Evolutionary conservation across 2,797 vertebrate species (phyloP).

Genomic region (Tauraco hartlaubi): DNA sequence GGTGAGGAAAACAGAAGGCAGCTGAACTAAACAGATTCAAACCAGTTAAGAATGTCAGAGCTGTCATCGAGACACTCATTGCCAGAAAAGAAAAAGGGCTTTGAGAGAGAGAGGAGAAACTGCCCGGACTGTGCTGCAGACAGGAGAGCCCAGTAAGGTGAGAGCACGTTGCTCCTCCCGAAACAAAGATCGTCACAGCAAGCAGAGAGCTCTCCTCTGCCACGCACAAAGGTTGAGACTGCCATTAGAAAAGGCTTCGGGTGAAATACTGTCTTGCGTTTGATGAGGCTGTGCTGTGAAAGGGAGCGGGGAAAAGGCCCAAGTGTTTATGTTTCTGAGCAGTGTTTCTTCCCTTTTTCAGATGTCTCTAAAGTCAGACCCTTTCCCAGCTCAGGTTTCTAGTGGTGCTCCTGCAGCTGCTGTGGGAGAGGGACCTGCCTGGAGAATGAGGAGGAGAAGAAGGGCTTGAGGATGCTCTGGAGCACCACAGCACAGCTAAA

Average conservation of each 20-base stretch:
- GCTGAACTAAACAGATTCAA: background rate
- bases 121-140: background rate
- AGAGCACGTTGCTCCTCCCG: accelerated
- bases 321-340: background rate
- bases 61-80: background rate
- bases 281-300: background rate
- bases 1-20: background rate
- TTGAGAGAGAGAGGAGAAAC: background rate
- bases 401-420: background rate
- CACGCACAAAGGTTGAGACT: background rate
- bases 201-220: background rate
- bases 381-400: background rate
- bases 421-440: background rate
- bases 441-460: background rate
- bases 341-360: background rate
- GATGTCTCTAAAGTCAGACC: background rate
- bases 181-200: background rate
- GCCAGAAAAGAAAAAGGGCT: background rate
- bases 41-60: background rate
- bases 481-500: background rate
- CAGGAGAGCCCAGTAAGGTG: background rate
- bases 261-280: background rate
- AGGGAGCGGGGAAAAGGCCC: background rate
- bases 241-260: background rate
- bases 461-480: background rate